Conservation (phyloP, 2,113 vertebrate species). For the Prochilodus magdalenae region DNA sequence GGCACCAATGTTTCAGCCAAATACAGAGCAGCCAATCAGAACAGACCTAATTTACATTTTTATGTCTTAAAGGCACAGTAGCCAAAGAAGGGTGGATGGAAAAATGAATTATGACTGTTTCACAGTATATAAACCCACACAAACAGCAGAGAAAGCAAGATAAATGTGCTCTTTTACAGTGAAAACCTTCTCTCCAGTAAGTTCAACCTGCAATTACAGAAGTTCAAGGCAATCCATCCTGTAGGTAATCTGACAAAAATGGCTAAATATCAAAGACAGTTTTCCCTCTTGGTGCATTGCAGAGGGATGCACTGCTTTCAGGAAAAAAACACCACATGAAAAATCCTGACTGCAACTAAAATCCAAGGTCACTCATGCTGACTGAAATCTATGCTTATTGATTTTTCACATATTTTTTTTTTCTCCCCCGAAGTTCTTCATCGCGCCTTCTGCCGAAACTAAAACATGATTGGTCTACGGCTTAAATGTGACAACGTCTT, state of each 20-base stretch:
- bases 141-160: no score
- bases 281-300: constrained; percentile 45
- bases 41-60: no score
- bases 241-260: not conserved
- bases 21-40: no score
- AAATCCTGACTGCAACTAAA: constrained; percentile 30
- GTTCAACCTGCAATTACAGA: not conserved
- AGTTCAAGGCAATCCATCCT: not conserved
- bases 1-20: no score
- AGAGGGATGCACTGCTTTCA: constrained; percentile 8
- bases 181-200: not conserved
- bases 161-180: not conserved
- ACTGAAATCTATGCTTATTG: constrained; percentile 46
- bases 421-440: constrained; percentile 11
- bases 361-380: constrained; percentile 46
- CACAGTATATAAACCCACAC: no score
- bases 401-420: constrained; percentile 44
- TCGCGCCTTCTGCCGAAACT: not conserved
- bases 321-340: not conserved
- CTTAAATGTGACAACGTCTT: not conserved
- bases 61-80: no score
- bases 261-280: no score
- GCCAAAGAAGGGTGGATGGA: no score
- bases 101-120: no score
- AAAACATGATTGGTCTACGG: not conserved